Conservation (phyloP, 1,140 invertebrate species). For the Catajapyx aquilonaris region DNA sequence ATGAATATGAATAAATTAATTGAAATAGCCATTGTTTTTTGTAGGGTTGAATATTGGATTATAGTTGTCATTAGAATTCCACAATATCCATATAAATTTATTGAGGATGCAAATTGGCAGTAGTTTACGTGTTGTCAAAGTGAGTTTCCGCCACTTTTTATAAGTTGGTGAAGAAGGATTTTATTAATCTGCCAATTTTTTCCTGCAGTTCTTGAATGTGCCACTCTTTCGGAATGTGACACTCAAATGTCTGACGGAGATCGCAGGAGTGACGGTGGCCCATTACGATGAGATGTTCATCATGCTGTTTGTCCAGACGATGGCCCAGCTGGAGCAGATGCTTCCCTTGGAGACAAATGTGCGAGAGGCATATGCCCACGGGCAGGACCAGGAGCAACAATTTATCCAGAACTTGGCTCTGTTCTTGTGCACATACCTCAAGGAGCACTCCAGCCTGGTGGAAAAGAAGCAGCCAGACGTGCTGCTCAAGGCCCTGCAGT, state of each 20-base stretch:
- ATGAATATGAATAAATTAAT: no score
- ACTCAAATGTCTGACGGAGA: conserved; percentile 94
- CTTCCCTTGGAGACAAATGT: conserved; percentile 78
- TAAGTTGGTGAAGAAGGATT: conserved; percentile 5
- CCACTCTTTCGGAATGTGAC: conserved; percentile 97
- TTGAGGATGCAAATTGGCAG: conserved; percentile 2
- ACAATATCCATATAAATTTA: no score
- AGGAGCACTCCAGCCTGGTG: conserved; percentile 78
- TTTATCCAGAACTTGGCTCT: conserved; percentile 97
- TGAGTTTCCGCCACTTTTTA: no score
- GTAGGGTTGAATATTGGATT: no score
- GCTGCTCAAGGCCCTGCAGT: conserved; percentile 56
- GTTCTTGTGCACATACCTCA: conserved; percentile 91
- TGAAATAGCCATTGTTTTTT: no score
- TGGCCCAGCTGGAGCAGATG: conserved; percentile 80
- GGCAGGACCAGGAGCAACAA: conserved; percentile 91
- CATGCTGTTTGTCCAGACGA: conserved; percentile 68
- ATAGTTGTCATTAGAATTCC: no score
- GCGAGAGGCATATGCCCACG: conserved; percentile 74
- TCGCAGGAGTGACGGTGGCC: conserved; percentile 65
- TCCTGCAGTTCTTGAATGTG: conserved; percentile 73
- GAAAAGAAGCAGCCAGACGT: conserved; percentile 53
- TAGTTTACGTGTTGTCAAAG: conserved; percentile 1
- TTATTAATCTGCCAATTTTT: conserved; percentile 7
- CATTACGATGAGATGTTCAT: conserved; percentile 88